Conservation (phyloP, 1,140 invertebrate genomes). For the Musca domestica region DNA sequence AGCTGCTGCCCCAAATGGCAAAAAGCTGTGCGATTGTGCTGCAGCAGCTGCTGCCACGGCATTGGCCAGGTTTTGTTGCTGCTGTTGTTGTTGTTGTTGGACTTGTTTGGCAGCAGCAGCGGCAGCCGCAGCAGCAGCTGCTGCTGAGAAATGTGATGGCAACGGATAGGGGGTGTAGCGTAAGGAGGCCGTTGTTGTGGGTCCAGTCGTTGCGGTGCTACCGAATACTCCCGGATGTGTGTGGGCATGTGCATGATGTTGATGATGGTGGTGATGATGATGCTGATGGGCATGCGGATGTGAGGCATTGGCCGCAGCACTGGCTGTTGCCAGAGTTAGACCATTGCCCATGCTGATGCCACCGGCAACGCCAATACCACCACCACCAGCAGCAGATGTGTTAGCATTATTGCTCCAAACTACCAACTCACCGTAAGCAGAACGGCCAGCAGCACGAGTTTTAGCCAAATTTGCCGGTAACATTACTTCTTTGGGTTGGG, state of each 20-base stretch:
- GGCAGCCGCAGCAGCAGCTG: constrained; percentile 56
- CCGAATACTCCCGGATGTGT: constrained; percentile 30
- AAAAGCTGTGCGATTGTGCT: constrained; percentile 26
- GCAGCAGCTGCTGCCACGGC: constrained; percentile 53
- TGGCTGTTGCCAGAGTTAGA: constrained; percentile 59
- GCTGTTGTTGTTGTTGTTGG: constrained; percentile 42
- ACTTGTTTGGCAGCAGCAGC: constrained; percentile 42
- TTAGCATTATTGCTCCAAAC: constrained; percentile 66
- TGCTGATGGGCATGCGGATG: constrained; percentile 37
- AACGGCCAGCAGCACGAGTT: constrained; percentile 85
- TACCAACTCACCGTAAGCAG: constrained; percentile 94
- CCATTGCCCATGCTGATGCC: constrained; percentile 24
- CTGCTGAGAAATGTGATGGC: constrained; percentile 56
- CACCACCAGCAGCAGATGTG: constrained; percentile 56
- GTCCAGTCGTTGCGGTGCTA: constrained; percentile 28
- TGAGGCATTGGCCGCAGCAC: constrained; percentile 59
- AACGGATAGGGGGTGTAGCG: constrained; percentile 61
- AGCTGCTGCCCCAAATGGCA: constrained; percentile 46
- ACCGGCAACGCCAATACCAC: constrained; percentile 55
- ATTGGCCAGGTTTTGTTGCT: constrained; percentile 42
- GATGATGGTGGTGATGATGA: constrained; percentile 34
- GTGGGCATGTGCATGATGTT: constrained; percentile 35
- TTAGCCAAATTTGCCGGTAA: constrained; percentile 90
- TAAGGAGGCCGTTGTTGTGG: constrained; percentile 47
- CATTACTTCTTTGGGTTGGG: constrained; percentile 99